Conservation (phyloP, 1,140 invertebrate genomes). For the Schlechtendalia chinensis region DNA sequence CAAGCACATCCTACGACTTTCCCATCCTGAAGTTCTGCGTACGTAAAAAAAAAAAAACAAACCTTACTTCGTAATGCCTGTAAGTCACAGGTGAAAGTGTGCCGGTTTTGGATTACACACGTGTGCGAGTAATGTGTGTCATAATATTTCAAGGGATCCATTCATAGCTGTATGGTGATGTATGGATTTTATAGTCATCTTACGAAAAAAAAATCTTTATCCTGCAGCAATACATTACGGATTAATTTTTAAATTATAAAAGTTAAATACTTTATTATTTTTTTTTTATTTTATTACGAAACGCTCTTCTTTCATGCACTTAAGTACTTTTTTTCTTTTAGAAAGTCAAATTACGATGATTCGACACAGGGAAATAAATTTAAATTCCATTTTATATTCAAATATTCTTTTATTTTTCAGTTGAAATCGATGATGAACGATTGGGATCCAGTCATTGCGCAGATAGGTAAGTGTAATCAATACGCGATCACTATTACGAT, state of each 20-base stretch:
- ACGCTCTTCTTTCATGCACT: background rate
- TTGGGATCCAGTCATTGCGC: slow-evolving; percentile 25
- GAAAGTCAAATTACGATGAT: background rate
- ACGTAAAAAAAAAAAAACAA: no score
- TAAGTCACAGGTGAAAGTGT: slow-evolving; percentile 36
- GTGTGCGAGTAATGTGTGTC: background rate
- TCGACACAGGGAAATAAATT: no score
- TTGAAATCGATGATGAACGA: background rate
- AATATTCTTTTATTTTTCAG: slow-evolving; percentile 20
- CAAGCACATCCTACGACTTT: background rate
- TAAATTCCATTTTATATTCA: no score
- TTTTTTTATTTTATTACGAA: background rate
- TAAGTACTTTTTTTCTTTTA: background rate
- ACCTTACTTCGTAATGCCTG: background rate
- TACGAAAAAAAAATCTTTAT: background rate
- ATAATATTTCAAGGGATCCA: slow-evolving; percentile 1
- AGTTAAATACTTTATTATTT: background rate
- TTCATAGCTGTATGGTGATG: background rate
- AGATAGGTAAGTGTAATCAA: slow-evolving; percentile 37
- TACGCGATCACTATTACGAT: background rate
- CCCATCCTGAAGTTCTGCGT: background rate
- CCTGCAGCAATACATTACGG: background rate
- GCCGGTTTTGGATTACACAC: background rate
- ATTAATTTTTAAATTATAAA: slow-evolving; percentile 13
- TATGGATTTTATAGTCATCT: background rate